These are phyloP conservation scores for Drosophila neutralis DNA, from an alignment of 2,888 invertebrate species.

Conservation along the genomic window DNA sequence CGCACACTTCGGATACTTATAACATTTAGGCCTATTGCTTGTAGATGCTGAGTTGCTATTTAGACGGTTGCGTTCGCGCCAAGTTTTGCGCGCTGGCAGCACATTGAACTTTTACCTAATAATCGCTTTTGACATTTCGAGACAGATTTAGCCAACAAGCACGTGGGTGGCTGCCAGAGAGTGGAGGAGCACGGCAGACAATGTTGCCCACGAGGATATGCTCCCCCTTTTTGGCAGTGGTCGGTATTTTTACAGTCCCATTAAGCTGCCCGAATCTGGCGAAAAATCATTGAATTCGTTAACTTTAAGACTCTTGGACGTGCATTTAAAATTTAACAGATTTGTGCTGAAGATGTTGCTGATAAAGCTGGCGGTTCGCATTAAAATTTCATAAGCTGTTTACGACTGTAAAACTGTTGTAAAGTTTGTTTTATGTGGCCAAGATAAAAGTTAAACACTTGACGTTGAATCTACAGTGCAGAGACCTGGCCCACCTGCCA, in stretches of 20 bases:
- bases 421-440: conserved; percentile 66
- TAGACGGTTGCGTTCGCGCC: conserved; percentile 13
- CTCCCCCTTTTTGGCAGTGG: neutral
- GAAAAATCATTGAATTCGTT: conserved; percentile 60
- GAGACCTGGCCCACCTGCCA: conserved; percentile 1
- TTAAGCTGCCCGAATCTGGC: conserved; percentile 62
- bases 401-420: conserved; percentile 70
- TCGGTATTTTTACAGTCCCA: conserved; percentile 26
- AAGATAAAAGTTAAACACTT: conserved; percentile 59
- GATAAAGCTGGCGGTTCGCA: conserved; percentile 16
- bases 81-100: conserved; percentile 31
- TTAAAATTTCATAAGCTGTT: conserved; percentile 77
- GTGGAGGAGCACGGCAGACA: conserved; percentile 31
- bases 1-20: conserved; percentile 27
- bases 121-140: conserved; percentile 73
- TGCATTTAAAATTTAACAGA: conserved; percentile 28
- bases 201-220: conserved; percentile 37
- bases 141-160: conserved; percentile 34
- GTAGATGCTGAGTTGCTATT: conserved; percentile 21
- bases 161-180: conserved; percentile 1
- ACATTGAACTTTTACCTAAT: conserved; percentile 73
- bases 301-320: conserved; percentile 44
- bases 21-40: conserved; percentile 28
- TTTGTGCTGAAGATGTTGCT: conserved; percentile 26
- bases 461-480: neutral